These are phyloP conservation scores for Diorhabda elongata DNA, from an alignment of 1,140 invertebrate genomes.

Conservation along the genomic window DNA sequence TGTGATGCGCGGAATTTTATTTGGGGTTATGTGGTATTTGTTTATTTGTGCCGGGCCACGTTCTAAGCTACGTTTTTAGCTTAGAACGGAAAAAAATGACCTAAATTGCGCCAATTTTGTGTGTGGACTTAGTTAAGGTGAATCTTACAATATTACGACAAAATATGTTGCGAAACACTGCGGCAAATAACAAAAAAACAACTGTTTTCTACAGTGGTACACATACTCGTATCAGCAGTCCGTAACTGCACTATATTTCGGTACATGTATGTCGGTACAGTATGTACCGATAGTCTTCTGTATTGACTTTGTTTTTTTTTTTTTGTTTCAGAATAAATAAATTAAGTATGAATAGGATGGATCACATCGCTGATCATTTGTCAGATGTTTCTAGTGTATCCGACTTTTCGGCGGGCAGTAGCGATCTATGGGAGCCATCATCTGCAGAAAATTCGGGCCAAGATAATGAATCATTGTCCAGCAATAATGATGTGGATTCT, in stretches of 20 bases:
- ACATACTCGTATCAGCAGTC: too few species aligned
- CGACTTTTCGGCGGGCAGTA: slow-evolving; percentile 3
- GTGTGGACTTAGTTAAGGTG: slow-evolving; percentile 1
- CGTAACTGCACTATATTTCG: slow-evolving; percentile 3
- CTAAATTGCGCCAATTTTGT: slow-evolving; percentile 3
- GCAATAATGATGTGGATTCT: slow-evolving; percentile 5
- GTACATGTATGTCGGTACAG: slow-evolving; percentile 3
- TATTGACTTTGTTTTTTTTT: not conserved
- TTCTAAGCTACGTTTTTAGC: not conserved
- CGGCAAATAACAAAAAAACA: slow-evolving; percentile 6
- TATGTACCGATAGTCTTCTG: slow-evolving; percentile 8
- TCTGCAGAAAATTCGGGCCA: slow-evolving; percentile 5
- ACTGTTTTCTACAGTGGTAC: slow-evolving; percentile 1
- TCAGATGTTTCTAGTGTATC: slow-evolving; percentile 4
- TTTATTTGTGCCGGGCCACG: slow-evolving; percentile 3
- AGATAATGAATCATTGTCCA: slow-evolving; percentile 5
- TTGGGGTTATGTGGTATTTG: not conserved
- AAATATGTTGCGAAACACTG: slow-evolving; percentile 5
- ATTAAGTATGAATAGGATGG: not conserved
- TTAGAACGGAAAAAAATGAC: slow-evolving; percentile 1
- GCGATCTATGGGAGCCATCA: not conserved
- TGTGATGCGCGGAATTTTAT: not conserved
- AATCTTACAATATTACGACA: slow-evolving; percentile 1
- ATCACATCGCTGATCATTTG: slow-evolving; percentile 1
- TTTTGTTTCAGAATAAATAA: slow-evolving; percentile 6